Percentiles rank a stretch among this genome's conserved stretches.
phyloP scores from a whole-genome alignment of 2,797 vertebrate species.

The Buphagus erythrorhynchus region DNA sequence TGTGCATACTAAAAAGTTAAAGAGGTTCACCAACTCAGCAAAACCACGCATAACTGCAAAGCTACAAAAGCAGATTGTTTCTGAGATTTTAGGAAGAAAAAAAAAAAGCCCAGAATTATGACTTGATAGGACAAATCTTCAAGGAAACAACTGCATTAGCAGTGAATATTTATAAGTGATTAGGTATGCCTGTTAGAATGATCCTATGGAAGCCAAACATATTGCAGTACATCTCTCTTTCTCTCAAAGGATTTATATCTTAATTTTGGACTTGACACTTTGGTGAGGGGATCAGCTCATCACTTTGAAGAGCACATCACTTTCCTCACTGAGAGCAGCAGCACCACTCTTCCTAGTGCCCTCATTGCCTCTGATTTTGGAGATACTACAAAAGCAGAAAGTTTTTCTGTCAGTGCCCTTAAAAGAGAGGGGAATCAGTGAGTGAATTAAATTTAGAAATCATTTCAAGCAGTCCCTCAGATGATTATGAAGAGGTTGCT shows the following conservation, averaged over 20 bases:
- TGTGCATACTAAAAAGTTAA: neutral
- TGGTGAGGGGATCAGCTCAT: neutral
- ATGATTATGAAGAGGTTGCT: neutral
- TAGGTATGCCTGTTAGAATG: neutral
- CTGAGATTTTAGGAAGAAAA: neutral
- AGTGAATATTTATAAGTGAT: neutral
- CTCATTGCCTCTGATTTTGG: neutral
- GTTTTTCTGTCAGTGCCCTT: neutral
- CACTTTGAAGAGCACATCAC: neutral
- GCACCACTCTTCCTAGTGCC: neutral
- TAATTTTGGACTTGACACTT: neutral
- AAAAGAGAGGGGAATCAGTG: neutral
- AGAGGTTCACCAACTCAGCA: slow-evolving; percentile 2
- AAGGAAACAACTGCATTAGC: neutral
- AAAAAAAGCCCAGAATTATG: neutral
- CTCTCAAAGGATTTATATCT: neutral
- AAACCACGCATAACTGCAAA: neutral
- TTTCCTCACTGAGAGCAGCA: neutral
- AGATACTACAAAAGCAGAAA: neutral
- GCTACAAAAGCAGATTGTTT: neutral
- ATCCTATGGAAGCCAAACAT: neutral
- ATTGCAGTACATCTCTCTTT: neutral
- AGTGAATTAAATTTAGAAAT: neutral
- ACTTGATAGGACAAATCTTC: neutral
- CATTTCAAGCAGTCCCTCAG: neutral